These are phyloP conservation scores for Limenitis arthemis DNA, from an alignment of 2,888 invertebrate genomes.

Conservation along the genomic window DNA sequence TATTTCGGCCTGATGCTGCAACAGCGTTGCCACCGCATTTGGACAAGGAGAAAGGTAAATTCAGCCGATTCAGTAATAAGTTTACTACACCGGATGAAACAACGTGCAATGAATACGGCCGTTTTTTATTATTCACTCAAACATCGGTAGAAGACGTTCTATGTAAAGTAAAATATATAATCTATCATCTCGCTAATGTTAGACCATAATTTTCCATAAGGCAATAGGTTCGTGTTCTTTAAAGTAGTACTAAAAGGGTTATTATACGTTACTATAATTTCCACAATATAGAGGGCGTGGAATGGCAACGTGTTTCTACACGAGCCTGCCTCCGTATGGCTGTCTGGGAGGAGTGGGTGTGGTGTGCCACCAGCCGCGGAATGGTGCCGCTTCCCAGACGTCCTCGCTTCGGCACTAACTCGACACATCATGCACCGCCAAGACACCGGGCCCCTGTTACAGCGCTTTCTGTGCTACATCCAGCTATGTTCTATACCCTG, in stretches of 20 bases:
- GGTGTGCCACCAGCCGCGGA: slow-evolving; percentile 48
- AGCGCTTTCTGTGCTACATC: slow-evolving; percentile 39
- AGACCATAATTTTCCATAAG: no score
- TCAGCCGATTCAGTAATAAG: background rate
- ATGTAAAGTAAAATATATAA: no score
- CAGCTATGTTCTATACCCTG: slow-evolving; percentile 28
- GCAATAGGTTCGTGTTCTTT: no score
- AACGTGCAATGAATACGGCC: no score
- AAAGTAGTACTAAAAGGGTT: no score
- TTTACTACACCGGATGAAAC: no score
- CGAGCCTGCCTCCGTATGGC: slow-evolving; percentile 39
- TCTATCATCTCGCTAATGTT: no score
- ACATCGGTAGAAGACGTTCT: no score
- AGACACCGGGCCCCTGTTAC: slow-evolving; percentile 29
- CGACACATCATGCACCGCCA: slow-evolving; percentile 20
- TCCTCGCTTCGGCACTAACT: slow-evolving; percentile 13
- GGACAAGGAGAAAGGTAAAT: background rate
- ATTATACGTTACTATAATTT: no score
- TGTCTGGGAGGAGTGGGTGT: slow-evolving; percentile 53
- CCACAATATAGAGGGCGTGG: slow-evolving; percentile 8
- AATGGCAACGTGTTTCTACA: slow-evolving; percentile 20
- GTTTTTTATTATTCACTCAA: no score
- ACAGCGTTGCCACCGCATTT: slow-evolving; percentile 23
- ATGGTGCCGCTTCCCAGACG: slow-evolving; percentile 42
- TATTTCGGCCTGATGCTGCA: slow-evolving; percentile 32